Conservation (phyloP, 53 echinoderm and acorn worm genomes). For the Echinarachnius parma region DNA sequence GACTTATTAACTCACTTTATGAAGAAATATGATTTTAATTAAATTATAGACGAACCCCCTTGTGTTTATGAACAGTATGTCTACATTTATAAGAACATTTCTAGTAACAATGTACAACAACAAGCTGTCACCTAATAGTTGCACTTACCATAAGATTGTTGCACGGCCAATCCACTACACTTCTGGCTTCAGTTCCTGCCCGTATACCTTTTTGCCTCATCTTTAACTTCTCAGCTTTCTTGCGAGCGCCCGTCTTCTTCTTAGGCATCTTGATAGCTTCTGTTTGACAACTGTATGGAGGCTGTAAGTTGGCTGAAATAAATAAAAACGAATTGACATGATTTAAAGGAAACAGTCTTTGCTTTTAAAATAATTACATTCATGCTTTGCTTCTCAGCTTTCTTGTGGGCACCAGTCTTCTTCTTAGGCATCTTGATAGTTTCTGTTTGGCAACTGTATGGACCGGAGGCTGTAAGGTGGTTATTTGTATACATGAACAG, state of each 20-base stretch:
- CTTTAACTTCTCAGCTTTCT: conserved; percentile 91
- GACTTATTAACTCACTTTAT: too few relatives aligned
- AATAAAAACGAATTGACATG: too few relatives aligned
- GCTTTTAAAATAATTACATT: too few relatives aligned
- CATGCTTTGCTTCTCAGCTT: conserved; percentile 95
- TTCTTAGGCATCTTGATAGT: conserved; percentile 93
- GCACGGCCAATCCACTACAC: conserved; percentile 88
- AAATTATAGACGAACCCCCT: too few relatives aligned
- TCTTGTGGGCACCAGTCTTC: conserved; percentile 93
- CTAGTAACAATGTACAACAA: neutral
- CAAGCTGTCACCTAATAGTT: neutral
- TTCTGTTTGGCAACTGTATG: too few relatives aligned
- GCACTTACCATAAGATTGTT: conserved; percentile 80
- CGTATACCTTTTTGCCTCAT: conserved; percentile 78
- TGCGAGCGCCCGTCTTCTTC: conserved; percentile 95
- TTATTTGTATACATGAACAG: too few relatives aligned
- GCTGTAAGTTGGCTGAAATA: too few relatives aligned
- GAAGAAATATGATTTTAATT: too few relatives aligned
- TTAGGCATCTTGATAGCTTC: conserved; percentile 89
- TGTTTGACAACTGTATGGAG: too few relatives aligned
- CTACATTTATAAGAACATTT: neutral
- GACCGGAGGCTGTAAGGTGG: too few relatives aligned
- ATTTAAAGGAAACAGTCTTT: too few relatives aligned
- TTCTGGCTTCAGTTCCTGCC: conserved; percentile 53
- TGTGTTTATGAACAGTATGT: too few relatives aligned